Evolutionary conservation across 2,888 invertebrate genomes (phyloP), one percentile per base, ranked within the genome.

Genomic region (Ophioninae sp.): DNA sequence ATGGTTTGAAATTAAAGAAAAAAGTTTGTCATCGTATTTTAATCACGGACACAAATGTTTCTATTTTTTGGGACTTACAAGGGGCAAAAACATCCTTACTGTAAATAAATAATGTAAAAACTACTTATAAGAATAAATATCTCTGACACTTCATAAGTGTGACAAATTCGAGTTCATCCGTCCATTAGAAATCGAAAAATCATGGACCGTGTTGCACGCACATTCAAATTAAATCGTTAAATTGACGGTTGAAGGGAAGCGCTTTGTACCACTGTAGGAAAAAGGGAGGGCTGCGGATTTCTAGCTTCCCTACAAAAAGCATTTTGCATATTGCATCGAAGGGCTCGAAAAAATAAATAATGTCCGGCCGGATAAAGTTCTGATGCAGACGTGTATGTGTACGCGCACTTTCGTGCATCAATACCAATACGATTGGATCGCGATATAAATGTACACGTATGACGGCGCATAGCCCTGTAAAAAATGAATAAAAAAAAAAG

Each of bases 271-370:
- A 17, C 51, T 51, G 23, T 6, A 63, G 5, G 23, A 63, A 13
- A 23, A 23, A 10, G 23, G 23, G 6, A 63, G 20, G 41, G 5
- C 22, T 9, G 2, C 41, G 8, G 9, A 67, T 10, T 10, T 13
- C 10, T 20, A 10, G 20, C 17, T 58, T n/a, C 23, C 30, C 41
- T 17, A 61, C n/a, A 59, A 67, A 75, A 63, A 72, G 13, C 67
- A 67, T 59, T 64, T 39, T 61, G 71, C 39, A 78, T 61, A 74
- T 59, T 82, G 58, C 72, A 65, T 79, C 75, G 65, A 56, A 79
- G 61, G 69, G 67, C 39, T 63, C 41, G 51, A 59, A 56, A 56
- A 67, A 64, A 68, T 69, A 77, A 80, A 83, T 73, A 80, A 76
- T 76, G 37, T 23, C 65, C 51, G 20, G 20, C 41, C 20, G 41